phyloP scores from a whole-genome alignment of 2,797 vertebrate species.

The Gymnoscopelus microlampas region DNA sequence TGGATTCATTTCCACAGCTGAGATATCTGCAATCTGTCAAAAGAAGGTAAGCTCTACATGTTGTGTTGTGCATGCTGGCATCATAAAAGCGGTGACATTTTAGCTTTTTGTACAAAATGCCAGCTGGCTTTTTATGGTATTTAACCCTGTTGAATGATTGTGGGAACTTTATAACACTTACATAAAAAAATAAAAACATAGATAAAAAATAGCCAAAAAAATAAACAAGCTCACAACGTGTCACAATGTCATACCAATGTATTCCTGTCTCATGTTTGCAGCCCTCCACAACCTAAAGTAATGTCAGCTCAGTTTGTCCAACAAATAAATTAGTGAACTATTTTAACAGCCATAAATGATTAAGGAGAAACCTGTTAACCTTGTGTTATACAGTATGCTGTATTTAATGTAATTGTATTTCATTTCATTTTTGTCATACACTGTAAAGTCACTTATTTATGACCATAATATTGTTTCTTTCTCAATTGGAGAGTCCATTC shows the following conservation, averaged over 20 bases:
- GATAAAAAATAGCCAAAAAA: not conserved
- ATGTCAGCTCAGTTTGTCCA: not conserved
- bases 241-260: too few species aligned
- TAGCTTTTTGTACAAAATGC: too few species aligned
- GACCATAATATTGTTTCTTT: conserved; percentile 26
- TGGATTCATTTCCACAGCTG: conserved; percentile 90
- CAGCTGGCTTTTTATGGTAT: too few species aligned
- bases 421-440: conserved; percentile 14
- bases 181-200: too few species aligned
- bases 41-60: conserved; percentile 93
- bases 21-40: conserved; percentile 99
- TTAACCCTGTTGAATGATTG: too few species aligned
- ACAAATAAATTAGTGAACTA: conserved; percentile 4
- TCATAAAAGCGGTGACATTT: not conserved
- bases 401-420: not conserved
- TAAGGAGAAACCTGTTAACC: not conserved
- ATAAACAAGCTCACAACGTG: not conserved
- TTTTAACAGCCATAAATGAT: not conserved
- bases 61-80: conserved; percentile 49
- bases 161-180: too few species aligned
- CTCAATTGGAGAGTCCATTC: conserved; percentile 36
- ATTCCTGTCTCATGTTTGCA: not conserved
- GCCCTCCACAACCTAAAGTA: not conserved
- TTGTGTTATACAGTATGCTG: not conserved
- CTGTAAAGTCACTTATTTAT: conserved; percentile 36